Evolutionary conservation across 2,888 invertebrate genomes (phyloP), one percentile per base, ranked within the genome.

Genomic region (Omphaloscelis lunosa): DNA sequence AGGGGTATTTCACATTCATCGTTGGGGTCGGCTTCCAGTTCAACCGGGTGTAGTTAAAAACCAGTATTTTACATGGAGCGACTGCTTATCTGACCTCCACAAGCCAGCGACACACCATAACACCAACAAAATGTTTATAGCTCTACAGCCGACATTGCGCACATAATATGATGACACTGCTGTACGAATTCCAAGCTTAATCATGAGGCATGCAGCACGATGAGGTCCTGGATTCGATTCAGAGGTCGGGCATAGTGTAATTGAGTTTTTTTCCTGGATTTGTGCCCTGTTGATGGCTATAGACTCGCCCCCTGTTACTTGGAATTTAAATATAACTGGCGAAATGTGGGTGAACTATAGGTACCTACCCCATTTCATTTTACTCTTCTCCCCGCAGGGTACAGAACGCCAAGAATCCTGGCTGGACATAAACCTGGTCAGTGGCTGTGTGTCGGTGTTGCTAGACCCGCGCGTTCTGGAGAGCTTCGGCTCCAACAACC

Each of bases 341-440:
- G 7, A 27, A 15, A 27, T 15, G 7, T 27, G 58, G 27, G 7
- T 58, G 58, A 27, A 11, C 56, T 9, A 15, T 29, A 8, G 56
- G 27, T 59, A 34, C 34, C 34, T 34, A 29, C 27, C n/a, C 2
- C 58, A 27, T 53, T 11, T 53, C 0, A 53, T 56, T n/a, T 17
- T 27, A 27, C 27, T 29, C 29, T n/a, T 4, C 70, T 61, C 1
- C 61, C 68, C 67, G 23, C 77, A 94, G 94, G 90, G 91, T 0
- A 80, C 85, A 12, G 91, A 92, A n/a, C 90, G 80, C 3, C 85
- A 88, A 15, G 81, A 87, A 9, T 82, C 89, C 1, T 95, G 94
- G 93, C 56, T 95, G 23, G 95, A 95, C 75, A 78, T 95, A 6
- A 95, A 95, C 85, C 34, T 63, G n/a, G 75, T 81, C 34, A 77